Conservation (phyloP, 1,140 invertebrate species). For the Spodoptera frugiperda region DNA sequence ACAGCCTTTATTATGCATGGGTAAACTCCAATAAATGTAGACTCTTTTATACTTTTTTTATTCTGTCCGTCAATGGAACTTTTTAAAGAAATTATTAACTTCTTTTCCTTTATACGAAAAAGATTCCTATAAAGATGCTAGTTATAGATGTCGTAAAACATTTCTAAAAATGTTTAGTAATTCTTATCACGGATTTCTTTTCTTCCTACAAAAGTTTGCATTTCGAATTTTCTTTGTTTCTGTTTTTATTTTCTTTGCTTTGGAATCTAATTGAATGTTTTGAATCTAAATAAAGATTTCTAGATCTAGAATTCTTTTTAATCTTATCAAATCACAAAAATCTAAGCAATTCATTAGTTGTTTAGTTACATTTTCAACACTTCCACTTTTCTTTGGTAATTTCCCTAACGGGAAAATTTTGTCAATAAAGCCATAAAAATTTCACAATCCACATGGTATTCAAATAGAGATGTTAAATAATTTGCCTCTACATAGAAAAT, state of each 20-base stretch:
- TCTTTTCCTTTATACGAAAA: constrained; percentile 6
- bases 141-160: not conserved
- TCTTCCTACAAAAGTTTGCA: not conserved
- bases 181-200: not conserved
- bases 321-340: too few relatives aligned
- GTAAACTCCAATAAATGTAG: constrained; percentile 46
- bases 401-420: too few relatives aligned
- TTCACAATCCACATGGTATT: not conserved
- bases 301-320: too few relatives aligned
- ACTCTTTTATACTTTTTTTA: constrained; percentile 5
- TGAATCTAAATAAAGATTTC: too few relatives aligned
- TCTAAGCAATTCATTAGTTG: too few relatives aligned
- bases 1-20: constrained; percentile 43
- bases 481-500: too few relatives aligned
- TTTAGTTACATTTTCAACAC: too few relatives aligned
- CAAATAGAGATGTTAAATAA: not conserved
- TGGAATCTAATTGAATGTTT: not conserved
- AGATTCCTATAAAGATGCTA: not conserved
- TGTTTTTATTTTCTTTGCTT: not conserved
- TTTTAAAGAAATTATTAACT: constrained; percentile 30
- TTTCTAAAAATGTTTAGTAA: not conserved
- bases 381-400: too few relatives aligned
- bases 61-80: constrained; percentile 31
- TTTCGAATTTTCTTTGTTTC: not conserved
- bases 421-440: not conserved